A percentile compares a stretch with the other conserved stretches of the same genome.
phyloP scores from a whole-genome alignment of 2,888 invertebrate species.

The Strigamia crassipes region DNA sequence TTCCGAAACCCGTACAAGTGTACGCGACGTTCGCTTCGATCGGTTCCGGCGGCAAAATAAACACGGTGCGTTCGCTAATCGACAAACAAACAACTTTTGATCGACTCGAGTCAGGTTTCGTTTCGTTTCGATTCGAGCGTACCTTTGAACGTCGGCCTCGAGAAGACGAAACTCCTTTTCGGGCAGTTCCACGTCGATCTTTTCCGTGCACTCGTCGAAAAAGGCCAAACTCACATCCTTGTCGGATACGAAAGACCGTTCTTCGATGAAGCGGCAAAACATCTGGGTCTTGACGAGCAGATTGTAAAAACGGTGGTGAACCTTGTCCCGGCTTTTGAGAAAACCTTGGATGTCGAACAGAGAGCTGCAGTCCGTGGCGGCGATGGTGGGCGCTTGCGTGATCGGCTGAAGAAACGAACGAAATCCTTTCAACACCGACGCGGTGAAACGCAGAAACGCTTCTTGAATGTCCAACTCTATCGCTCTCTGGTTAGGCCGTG shows the following conservation, averaged over 20 bases:
- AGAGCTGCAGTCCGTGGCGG: slow-evolving; percentile 92
- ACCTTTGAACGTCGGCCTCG: slow-evolving; percentile 69
- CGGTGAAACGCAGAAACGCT: slow-evolving; percentile 94
- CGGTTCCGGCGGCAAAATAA: slow-evolving; percentile 90
- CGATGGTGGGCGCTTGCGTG: slow-evolving; percentile 87
- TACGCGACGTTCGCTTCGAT: slow-evolving; percentile 57
- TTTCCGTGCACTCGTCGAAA: slow-evolving; percentile 96
- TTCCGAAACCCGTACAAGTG: slow-evolving; percentile 56
- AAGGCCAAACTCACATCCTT: slow-evolving; percentile 93
- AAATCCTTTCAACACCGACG: slow-evolving; percentile 87
- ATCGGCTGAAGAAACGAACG: slow-evolving; percentile 86
- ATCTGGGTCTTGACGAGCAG: slow-evolving; percentile 91
- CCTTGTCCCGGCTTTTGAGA: slow-evolving; percentile 84
- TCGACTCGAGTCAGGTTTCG: no score
- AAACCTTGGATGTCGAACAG: slow-evolving; percentile 91
- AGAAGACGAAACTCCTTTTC: slow-evolving; percentile 67
- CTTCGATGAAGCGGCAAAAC: slow-evolving; percentile 98
- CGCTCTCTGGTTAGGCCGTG: no score
- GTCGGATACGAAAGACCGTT: slow-evolving; percentile 97
- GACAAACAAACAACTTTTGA: no score
- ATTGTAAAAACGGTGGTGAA: slow-evolving; percentile 75
- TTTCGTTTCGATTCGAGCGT: no score
- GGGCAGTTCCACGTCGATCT: slow-evolving; percentile 58
- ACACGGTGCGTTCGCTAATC: slow-evolving; percentile 86
- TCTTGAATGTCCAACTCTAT: slow-evolving; percentile 95